A percentile compares a stretch with the other conserved stretches of the same genome.
Evolutionary conservation across 1,140 invertebrate genomes (phyloP).

Genomic region (Berghia stephanieae): DNA sequence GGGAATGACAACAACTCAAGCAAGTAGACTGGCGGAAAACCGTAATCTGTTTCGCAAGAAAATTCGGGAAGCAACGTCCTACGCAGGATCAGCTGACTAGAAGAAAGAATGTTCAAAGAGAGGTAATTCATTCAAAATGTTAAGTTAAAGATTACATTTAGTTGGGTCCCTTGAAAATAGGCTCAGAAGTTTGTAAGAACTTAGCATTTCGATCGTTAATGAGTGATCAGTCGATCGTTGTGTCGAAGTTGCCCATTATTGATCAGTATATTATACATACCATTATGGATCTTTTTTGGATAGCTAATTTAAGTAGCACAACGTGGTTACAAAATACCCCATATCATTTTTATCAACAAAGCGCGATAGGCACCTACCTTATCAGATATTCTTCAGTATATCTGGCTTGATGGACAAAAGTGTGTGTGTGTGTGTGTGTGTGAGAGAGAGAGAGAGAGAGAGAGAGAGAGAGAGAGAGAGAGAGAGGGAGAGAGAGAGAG

Average conservation of each 20-base stretch:
- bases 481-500: neutral
- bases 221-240: neutral
- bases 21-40: no score
- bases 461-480: conserved; percentile 9
- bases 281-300: neutral
- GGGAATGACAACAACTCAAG: no score
- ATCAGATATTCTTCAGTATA: no score
- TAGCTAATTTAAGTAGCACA: neutral
- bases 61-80: no score
- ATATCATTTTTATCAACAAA: neutral
- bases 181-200: no score
- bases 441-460: conserved; percentile 1
- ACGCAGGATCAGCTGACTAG: no score
- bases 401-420: neutral
- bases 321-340: neutral
- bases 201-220: no score
- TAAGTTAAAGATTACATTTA: no score
- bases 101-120: no score
- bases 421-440: neutral
- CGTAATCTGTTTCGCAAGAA: no score
- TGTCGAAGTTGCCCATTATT: neutral
- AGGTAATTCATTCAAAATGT: no score
- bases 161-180: no score
- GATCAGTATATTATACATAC: neutral
- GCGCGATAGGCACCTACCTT: neutral